These are phyloP conservation scores for Reticulitermes lucifugus DNA, from an alignment of 2,888 invertebrate species.

Conservation along the genomic window DNA sequence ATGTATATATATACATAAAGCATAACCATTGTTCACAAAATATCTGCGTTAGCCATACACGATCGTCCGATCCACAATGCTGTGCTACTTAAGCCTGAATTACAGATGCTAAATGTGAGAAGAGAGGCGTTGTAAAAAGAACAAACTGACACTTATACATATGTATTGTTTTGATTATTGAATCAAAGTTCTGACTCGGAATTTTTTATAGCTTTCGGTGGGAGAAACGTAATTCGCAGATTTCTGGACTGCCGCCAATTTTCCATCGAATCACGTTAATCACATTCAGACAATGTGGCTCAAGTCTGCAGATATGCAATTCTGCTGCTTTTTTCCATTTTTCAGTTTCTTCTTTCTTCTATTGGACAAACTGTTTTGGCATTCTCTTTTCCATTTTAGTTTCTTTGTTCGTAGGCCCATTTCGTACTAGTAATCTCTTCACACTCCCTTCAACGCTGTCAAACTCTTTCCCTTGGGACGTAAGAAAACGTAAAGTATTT, in stretches of 20 bases:
- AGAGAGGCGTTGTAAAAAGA: no score
- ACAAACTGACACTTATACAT: no score
- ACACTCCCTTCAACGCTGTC: not conserved
- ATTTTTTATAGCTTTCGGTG: not conserved
- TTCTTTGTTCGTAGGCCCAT: not conserved
- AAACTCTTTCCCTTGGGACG: not conserved
- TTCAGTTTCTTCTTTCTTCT: not conserved
- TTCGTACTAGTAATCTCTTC: not conserved
- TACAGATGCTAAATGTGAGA: no score
- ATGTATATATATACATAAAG: no score
- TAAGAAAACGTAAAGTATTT: not conserved
- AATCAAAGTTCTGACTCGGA: not conserved
- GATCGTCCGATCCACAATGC: no score
- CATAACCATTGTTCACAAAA: no score
- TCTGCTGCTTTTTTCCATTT: not conserved
- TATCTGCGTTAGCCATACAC: no score
- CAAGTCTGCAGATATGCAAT: not conserved
- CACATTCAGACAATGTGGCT: slow-evolving; percentile 22
- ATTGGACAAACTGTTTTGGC: not conserved
- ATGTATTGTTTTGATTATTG: not conserved
- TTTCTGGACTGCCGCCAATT: slow-evolving; percentile 12
- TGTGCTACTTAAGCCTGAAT: no score
- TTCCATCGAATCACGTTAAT: not conserved
- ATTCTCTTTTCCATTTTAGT: slow-evolving; percentile 7
- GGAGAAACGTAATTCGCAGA: not conserved